Evolutionary conservation across 2,888 invertebrate species (phyloP).

Genomic region (Clanis bilineata): DNA sequence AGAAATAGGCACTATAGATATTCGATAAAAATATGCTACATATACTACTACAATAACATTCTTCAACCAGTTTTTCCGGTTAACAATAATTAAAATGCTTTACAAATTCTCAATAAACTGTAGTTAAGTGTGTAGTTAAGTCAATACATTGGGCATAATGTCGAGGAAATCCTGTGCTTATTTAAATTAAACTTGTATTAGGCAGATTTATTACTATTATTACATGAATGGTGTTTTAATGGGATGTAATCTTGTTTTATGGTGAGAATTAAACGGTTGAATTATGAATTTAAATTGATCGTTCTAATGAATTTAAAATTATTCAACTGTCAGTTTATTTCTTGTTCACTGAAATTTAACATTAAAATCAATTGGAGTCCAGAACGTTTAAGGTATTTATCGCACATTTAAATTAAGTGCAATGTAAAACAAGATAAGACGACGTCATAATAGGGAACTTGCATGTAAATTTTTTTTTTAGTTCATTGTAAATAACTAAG

Average conservation of each 20-base stretch:
- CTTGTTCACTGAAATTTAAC: background rate
- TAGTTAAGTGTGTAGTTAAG: background rate
- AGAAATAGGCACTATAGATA: no score
- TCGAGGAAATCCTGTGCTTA: constrained; percentile 10
- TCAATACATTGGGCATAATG: constrained; percentile 12
- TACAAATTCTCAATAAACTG: background rate
- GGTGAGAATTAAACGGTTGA: background rate
- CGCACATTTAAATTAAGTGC: no score
- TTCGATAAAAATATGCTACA: no score
- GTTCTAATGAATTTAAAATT: background rate
- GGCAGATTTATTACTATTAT: background rate
- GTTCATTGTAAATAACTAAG: no score
- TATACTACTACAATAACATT: background rate
- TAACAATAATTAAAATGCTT: background rate
- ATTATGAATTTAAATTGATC: background rate
- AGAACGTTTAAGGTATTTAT: no score
- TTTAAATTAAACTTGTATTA: background rate
- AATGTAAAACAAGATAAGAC: no score
- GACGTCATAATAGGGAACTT: no score
- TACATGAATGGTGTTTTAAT: background rate
- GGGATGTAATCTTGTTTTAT: background rate
- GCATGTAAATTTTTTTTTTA: no score
- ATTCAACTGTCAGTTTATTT: background rate
- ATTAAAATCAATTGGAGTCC: no score
- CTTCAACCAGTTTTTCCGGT: background rate